Percentiles rank a stretch among this genome's conserved stretches.
Evolutionary conservation across 2,113 vertebrate genomes (phyloP).

Genomic region (Asarcornis scutulata): DNA sequence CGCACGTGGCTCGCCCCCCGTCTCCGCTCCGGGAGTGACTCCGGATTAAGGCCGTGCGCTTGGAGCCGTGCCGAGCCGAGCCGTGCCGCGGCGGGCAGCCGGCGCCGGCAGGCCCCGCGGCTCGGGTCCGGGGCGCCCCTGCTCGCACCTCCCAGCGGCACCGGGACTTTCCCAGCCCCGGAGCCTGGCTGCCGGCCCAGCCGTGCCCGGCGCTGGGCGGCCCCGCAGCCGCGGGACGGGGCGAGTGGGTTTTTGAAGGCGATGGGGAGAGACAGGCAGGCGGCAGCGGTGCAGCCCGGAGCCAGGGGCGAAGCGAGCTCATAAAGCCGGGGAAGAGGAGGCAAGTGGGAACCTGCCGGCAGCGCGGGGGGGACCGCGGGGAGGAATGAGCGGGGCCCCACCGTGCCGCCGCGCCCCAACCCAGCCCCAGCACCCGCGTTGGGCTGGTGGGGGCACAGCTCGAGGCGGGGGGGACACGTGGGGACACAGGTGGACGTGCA

Average conservation of each 20-base stretch:
- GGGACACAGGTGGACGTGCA: fast-evolving
- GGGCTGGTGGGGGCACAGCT: neutral
- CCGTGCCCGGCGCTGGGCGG: conserved; percentile 39
- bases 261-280: conserved; percentile 66
- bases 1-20: fast-evolving
- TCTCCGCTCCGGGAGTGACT: neutral
- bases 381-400: conserved; percentile 26
- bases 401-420: neutral
- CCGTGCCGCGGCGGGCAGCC: neutral
- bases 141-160: conserved; percentile 45
- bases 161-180: conserved; percentile 65
- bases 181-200: conserved; percentile 58
- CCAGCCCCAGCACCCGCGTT: neutral
- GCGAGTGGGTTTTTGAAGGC: conserved; percentile 59
- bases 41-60: neutral
- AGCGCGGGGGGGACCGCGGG: conserved; percentile 11
- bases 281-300: conserved; percentile 54
- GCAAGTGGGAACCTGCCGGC: conserved; percentile 54
- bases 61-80: neutral
- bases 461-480: fast-evolving
- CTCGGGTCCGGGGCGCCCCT: conserved; percentile 11
- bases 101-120: conserved; percentile 26
- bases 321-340: conserved; percentile 39
- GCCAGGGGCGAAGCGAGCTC: conserved; percentile 59
- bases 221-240: conserved; percentile 28